phyloP scores from a whole-genome alignment of 2,888 invertebrate species.

The Leucozona laternaria region DNA sequence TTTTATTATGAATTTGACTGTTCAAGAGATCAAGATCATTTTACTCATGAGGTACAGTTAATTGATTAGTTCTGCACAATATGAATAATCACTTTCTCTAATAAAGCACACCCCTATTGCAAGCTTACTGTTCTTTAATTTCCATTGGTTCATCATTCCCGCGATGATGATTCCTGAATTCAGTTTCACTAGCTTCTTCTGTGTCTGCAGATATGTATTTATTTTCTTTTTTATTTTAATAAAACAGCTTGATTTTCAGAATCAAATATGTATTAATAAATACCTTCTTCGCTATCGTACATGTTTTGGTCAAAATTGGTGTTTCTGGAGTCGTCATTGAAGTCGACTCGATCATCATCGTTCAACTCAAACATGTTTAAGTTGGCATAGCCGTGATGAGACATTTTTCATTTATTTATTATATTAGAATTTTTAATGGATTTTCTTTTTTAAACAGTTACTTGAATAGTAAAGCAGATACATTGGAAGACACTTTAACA shows the following conservation, averaged over 20 bases:
- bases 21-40: not conserved
- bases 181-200: slow-evolving; percentile 98
- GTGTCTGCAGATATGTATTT: slow-evolving; percentile 87
- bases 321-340: slow-evolving; percentile 78
- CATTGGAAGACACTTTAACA: not conserved
- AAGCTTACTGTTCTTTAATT: slow-evolving; percentile 83
- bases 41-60: not conserved
- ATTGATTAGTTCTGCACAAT: not conserved
- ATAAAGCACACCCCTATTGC: not conserved
- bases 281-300: slow-evolving; percentile 85
- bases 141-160: slow-evolving; percentile 81
- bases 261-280: not conserved
- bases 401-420: slow-evolving; percentile 71
- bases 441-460: not conserved
- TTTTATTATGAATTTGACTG: not conserved
- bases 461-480: not conserved
- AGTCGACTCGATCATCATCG: slow-evolving; percentile 78
- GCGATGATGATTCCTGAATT: slow-evolving; percentile 87
- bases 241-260: not conserved
- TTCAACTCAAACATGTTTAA: slow-evolving; percentile 76
- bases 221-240: not conserved
- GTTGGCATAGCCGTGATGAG: slow-evolving; percentile 74
- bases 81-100: not conserved
- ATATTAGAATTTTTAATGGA: not conserved
- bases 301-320: slow-evolving; percentile 81